Evolutionary conservation across 2,113 vertebrate genomes (phyloP), one percentile per base, ranked within the genome.

Genomic region (Phyllostomus hastatus): DNA sequence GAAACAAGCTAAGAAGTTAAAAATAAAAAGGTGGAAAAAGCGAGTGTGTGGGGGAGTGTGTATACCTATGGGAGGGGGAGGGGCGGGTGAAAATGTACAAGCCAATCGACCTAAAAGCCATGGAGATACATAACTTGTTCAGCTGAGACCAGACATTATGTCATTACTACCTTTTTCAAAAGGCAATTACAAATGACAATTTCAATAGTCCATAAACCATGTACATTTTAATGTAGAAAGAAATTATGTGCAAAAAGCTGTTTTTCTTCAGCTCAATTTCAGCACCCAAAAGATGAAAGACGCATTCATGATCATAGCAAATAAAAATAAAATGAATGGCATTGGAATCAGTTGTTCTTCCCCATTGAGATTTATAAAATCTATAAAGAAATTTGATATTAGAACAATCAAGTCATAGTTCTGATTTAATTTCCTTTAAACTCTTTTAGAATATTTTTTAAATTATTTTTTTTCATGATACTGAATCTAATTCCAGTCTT

Each of bases 311-410:
- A 97, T 93, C 97, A 96, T 98, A 97, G 98, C 97, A 98, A 96
- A 90, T 98, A 97, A 97, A 98, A 99, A 98, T 97, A 98, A 95
- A 97, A 97, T 64, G 80, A 97, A 97, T 84, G 94, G 84, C 76
- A 97, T 95, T 96, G 96, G 91, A 96, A 96, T 95, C 84, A 50
- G 73, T 97, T 98, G 96, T 97, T 96, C 97, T 90, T 89, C 28
- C 93, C 92, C 92, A 98, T 57, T 97, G 94, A 98, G 92, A 88
- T 35, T 46, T 98, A 98, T 98, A 98, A 98, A 98, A 99, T 97
- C 97, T 98, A 99, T 98, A 81, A 46, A 46, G 50, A 82, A 99
- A 98, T 98, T 98, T 98, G 98, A 98, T 98, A 98, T 79, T 97
- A 96, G 96, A 78, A 24, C 98, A 99, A 98, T 98, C 98, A 98